phyloP scores from a whole-genome alignment of 2,113 vertebrate species.

The Macquaria ambigua region DNA sequence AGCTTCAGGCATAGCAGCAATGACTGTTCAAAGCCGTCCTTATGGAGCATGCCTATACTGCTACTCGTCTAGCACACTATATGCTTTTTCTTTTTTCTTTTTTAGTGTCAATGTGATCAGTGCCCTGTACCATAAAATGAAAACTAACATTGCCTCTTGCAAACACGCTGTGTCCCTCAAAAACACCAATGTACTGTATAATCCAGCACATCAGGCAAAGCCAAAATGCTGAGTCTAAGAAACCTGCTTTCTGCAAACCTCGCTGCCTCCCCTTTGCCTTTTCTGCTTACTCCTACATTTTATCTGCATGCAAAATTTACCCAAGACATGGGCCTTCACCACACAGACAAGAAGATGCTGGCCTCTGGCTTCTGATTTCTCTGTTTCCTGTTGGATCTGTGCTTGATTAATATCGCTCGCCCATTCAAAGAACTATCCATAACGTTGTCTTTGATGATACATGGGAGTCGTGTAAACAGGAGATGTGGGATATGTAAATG shows the following conservation, averaged over 20 bases:
- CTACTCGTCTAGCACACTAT: background rate
- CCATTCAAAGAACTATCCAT: slow-evolving; percentile 64
- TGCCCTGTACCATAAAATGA: slow-evolving; percentile 17
- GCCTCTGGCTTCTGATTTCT: slow-evolving; percentile 59
- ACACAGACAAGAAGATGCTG: slow-evolving; percentile 52
- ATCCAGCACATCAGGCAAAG: slow-evolving; percentile 56
- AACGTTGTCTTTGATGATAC: slow-evolving; percentile 80
- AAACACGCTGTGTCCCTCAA: slow-evolving; percentile 46
- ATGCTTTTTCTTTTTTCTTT: background rate
- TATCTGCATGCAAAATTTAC: slow-evolving; percentile 78
- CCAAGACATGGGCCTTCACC: slow-evolving; percentile 55
- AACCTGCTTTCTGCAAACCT: slow-evolving; percentile 60
- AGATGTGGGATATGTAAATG: slow-evolving; percentile 80
- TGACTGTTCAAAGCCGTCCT: slow-evolving; percentile 13
- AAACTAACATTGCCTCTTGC: slow-evolving; percentile 46
- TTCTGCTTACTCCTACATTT: slow-evolving; percentile 78
- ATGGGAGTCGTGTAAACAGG: slow-evolving; percentile 77
- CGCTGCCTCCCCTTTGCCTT: slow-evolving; percentile 42
- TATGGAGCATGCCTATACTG: slow-evolving; percentile 1
- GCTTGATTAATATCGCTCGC: slow-evolving; percentile 76
- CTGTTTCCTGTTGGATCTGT: slow-evolving; percentile 65
- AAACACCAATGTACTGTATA: slow-evolving; percentile 57
- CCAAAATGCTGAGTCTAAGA: slow-evolving; percentile 75
- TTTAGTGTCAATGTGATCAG: slow-evolving; percentile 15
- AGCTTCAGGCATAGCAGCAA: background rate